Conservation (phyloP, 1,140 invertebrate species). For the Drosophila pallidifrons region DNA sequence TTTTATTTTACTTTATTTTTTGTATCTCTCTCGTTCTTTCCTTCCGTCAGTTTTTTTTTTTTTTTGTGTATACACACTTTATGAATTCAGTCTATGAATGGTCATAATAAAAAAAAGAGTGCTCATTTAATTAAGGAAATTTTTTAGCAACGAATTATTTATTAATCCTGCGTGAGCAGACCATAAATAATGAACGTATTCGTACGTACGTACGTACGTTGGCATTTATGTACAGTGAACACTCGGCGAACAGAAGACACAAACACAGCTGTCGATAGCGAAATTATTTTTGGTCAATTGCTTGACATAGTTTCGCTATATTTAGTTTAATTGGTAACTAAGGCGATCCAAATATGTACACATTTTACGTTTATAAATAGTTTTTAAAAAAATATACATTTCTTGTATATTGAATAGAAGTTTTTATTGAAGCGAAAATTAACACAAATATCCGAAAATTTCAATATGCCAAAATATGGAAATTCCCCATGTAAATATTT, state of each 20-base stretch:
- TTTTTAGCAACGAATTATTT: slow-evolving; percentile 39
- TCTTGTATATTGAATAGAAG: too few relatives aligned
- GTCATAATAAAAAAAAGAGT: slow-evolving; percentile 15
- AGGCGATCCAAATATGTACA: too few relatives aligned
- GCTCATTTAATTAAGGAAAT: slow-evolving; percentile 38
- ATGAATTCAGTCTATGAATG: slow-evolving; percentile 31
- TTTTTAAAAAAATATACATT: too few relatives aligned
- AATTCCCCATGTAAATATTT: too few relatives aligned
- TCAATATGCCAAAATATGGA: too few relatives aligned
- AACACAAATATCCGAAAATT: too few relatives aligned
- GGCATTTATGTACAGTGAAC: not conserved
- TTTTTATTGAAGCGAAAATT: too few relatives aligned
- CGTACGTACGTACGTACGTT: not conserved
- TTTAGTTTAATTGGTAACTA: too few relatives aligned
- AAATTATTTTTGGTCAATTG: too few relatives aligned
- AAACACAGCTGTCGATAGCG: too few relatives aligned
- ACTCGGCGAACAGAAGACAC: not conserved
- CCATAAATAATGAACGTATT: slow-evolving; percentile 27
- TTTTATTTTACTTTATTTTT: slow-evolving; percentile 5
- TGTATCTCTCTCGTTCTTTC: not conserved
- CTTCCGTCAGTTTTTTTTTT: not conserved
- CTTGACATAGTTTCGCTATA: too few relatives aligned
- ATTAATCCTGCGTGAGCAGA: slow-evolving; percentile 44
- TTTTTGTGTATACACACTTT: slow-evolving; percentile 12
- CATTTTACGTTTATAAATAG: too few relatives aligned